phyloP scores from a whole-genome alignment of 1,140 invertebrate genomes.

The Pseudomyrmex pallidus region DNA sequence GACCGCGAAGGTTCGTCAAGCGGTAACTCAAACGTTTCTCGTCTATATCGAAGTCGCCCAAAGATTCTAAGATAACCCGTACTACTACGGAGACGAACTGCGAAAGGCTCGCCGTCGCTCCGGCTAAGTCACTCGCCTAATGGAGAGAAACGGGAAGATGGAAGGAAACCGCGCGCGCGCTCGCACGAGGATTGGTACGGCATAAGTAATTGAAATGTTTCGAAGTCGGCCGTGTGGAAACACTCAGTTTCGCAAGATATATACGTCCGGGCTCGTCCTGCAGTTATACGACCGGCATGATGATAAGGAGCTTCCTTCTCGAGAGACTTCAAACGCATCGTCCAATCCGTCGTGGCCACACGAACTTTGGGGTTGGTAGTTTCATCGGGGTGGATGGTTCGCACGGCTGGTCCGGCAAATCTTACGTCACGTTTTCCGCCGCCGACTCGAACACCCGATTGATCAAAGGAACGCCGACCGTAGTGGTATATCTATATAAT shows the following conservation, averaged over 20 bases:
- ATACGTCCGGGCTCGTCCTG: not conserved
- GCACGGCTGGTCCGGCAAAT: slow-evolving; percentile 31
- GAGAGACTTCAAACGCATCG: slow-evolving; percentile 54
- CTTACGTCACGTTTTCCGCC: slow-evolving; percentile 59
- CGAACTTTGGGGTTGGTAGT: slow-evolving; percentile 22
- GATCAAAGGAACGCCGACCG: slow-evolving; percentile 60
- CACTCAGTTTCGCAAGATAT: slow-evolving; percentile 17
- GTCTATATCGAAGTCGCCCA: slow-evolving; percentile 22
- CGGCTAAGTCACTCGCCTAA: slow-evolving; percentile 53
- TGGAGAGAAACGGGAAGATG: slow-evolving; percentile 49
- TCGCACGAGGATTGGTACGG: slow-evolving; percentile 25
- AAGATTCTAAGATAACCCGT: slow-evolving; percentile 20
- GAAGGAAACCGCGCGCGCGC: slow-evolving; percentile 8
- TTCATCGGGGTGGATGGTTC: not conserved
- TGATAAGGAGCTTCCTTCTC: slow-evolving; percentile 42
- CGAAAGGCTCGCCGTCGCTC: slow-evolving; percentile 22
- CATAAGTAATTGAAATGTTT: slow-evolving; percentile 70
- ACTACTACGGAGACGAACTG: not conserved
- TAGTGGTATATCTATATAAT: not conserved
- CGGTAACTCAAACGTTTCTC: slow-evolving; percentile 46
- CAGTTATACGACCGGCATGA: slow-evolving; percentile 52
- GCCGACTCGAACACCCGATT: slow-evolving; percentile 42
- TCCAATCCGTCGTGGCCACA: slow-evolving; percentile 27
- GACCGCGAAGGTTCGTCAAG: slow-evolving; percentile 13
- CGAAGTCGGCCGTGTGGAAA: slow-evolving; percentile 51